Evolutionary conservation across 92 coral and sea anemone genomes (phyloP), one percentile per base, ranked within the genome.

Genomic region (Palythoa caribaeorum): DNA sequence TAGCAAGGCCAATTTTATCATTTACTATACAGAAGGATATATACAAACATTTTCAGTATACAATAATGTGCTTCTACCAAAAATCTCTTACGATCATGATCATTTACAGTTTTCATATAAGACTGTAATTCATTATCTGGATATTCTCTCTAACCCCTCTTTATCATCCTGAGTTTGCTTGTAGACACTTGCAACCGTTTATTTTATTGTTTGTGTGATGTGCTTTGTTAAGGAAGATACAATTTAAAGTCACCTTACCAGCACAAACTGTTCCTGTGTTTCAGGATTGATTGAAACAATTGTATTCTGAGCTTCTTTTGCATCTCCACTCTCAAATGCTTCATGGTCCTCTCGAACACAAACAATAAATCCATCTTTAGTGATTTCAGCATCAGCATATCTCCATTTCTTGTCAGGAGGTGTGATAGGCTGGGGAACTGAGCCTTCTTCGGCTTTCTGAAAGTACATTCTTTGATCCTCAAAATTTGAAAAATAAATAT

Each of bases 331-430:
- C 35, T 85, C 73, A 20, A 95, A 71, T 73, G 88, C 94, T 12
- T 94, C 97, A 87, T 97, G 99, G 79, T 97, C 99, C 83, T 97
- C 99, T 14, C 97, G 91, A 6, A 97, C 97, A 90, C 99, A 97
- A 17, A 95, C 93, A 57, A 96, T 74, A 69, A 93, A 88, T 13
- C 92, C 90, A 70, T 80, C 63, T 35, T 81, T 83, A 14, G 90
- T 57, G 51, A 94, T 85, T 65, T 90, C 83, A 1, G 94, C 98
- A 94, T 97, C 99, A 1, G 98, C 98, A 92, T 97, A 97, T 66
- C 99, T 95, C 94, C 93, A 92, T 60, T 92, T 87, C 93, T 91
- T 95, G n/a, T 89, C 93, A 6, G 87, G 91, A 0, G 98, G 98
- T 35, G 99, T 97, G 47, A 95, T 55, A 15, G 94, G 83, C 11